Percentiles rank a stretch among this genome's conserved stretches.
Evolutionary conservation across 2,113 vertebrate species (phyloP).

Genomic region (Ammodytes dubius): DNA sequence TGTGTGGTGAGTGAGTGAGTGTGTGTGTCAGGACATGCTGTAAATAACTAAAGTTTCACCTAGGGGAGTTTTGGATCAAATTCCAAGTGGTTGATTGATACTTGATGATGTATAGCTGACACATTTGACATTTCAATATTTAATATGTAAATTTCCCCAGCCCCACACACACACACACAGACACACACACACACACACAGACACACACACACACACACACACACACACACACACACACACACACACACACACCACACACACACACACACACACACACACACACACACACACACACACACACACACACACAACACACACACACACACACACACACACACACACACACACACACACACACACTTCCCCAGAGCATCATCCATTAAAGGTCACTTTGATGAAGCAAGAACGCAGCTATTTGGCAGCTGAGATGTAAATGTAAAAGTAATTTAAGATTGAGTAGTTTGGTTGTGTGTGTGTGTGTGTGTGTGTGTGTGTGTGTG

Average conservation of each 20-base stretch:
- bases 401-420: not conserved
- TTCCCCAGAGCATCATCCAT: not conserved
- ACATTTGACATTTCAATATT: not conserved
- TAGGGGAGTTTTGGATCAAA: not conserved
- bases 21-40: not conserved
- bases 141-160: no score
- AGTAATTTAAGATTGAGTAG: not conserved
- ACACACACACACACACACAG: no score
- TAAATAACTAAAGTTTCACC: not conserved
- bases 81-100: not conserved
- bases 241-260: not conserved
- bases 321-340: not conserved
- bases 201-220: not conserved
- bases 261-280: not conserved
- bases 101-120: not conserved
- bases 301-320: not conserved
- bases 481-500: not conserved
- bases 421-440: not conserved
- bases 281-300: not conserved
- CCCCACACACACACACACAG: no score
- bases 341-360: no score
- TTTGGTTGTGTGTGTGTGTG: not conserved
- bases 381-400: not conserved
- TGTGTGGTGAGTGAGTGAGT: not conserved
- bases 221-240: not conserved